Conservation (phyloP, 2,797 vertebrate genomes). For the Sylvilagus floridanus region DNA sequence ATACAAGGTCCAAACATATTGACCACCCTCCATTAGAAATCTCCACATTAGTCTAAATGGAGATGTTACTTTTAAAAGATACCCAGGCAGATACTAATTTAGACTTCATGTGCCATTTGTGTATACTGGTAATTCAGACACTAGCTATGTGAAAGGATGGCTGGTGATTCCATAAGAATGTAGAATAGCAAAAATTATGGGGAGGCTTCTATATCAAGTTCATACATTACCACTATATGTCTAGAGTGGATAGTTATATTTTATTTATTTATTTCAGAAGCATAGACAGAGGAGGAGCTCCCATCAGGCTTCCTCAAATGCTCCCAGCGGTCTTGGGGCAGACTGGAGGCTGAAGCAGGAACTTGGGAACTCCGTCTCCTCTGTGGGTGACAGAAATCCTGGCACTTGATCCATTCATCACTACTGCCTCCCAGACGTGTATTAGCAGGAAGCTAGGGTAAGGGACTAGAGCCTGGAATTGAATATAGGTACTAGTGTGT, state of each 20-base stretch:
- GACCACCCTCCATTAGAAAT: background rate
- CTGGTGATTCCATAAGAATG: background rate
- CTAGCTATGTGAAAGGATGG: background rate
- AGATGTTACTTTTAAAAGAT: background rate
- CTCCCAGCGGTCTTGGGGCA: too few species aligned
- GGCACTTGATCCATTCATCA: too few species aligned
- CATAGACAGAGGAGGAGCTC: too few species aligned
- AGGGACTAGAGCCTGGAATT: too few species aligned
- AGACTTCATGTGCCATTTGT: background rate
- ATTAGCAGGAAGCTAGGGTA: too few species aligned
- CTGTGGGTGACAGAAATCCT: too few species aligned
- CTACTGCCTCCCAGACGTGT: too few species aligned
- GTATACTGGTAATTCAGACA: background rate
- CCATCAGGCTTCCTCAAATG: too few species aligned
- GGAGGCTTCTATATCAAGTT: constrained; percentile 21
- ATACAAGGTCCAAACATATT: background rate
- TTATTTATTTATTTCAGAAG: too few species aligned
- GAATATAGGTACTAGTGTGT: too few species aligned
- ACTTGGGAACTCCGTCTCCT: too few species aligned
- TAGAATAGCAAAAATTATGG: background rate
- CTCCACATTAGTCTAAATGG: background rate
- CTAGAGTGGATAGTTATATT: background rate
- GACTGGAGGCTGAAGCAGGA: too few species aligned
- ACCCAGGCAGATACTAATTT: background rate
- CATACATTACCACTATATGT: background rate